Evolutionary conservation across 2,113 vertebrate genomes (phyloP), one percentile per base, ranked within the genome.

Genomic region (Poicephalus gulielmi): DNA sequence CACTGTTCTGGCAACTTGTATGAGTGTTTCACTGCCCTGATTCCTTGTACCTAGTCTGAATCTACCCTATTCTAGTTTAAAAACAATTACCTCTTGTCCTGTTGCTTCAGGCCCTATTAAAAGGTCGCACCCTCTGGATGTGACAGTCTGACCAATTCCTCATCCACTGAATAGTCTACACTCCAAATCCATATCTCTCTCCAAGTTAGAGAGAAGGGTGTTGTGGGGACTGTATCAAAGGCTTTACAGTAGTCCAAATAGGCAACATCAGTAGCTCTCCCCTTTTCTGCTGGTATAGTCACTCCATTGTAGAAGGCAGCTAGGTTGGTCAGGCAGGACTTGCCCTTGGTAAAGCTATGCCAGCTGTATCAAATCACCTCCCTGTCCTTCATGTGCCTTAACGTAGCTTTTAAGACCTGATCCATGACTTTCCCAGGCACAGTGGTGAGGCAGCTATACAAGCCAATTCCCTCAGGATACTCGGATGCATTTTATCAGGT

Each of bases 81-180:
- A 66, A 66, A 66, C 7, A 4, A 9, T 25, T 76, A 19, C 6
- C 22, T 8, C 18, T 55, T 55, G 30, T 52, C 17, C 82, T 81
- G 0, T 59, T 0, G 0, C 30, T 59, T 7, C 43, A 66, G 37
- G 15, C 20, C 30, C 37, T 64, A 12, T 10, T 52, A 31, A 76
- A 62, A 64, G 22, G 22, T 59, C 33, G 23, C 57, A 35, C 20
- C 33, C 1, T 59, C 57, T 59, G 22, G 20, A 24, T 59, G 33
- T 35, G 57, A 23, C 57, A 13, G 15, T 59, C 33, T n/a, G 23
- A 23, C 33, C 57, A 59, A 14, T 35, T 59, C 33, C 9, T 59
- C 33, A 59, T 35, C 33, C 57, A 59, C 57, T 23, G 57, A n/a
- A 59, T 35, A 59, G 33, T 59, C 57, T 33, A 35, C 57, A 4